Percentiles rank a stretch among this genome's conserved stretches.
These are phyloP conservation scores for Chelonus formosanus DNA, from an alignment of 2,888 invertebrate species.

Conservation along the genomic window DNA sequence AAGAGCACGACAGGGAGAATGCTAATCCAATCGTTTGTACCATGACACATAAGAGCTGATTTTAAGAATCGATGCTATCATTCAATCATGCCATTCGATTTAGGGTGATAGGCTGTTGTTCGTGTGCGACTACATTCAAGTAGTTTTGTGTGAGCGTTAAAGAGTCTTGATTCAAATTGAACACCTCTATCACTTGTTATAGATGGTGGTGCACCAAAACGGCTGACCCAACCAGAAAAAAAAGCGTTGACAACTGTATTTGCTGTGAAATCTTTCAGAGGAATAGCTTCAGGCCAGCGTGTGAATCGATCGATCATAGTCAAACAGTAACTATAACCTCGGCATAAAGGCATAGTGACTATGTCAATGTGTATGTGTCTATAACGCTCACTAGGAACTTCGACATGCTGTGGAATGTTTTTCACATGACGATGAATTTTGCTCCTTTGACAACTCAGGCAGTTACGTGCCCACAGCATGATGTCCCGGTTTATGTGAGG, in stretches of 20 bases:
- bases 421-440: constrained; percentile 17
- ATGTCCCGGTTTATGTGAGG: too few species aligned
- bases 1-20: constrained; percentile 45
- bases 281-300: constrained; percentile 16
- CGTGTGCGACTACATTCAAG: constrained; percentile 18
- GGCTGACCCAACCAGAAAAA: constrained; percentile 35
- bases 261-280: constrained; percentile 36
- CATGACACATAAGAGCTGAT: constrained; percentile 43
- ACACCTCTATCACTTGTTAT: constrained; percentile 45
- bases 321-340: constrained; percentile 14
- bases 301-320: constrained; percentile 30
- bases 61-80: constrained; percentile 43
- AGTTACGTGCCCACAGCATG: too few species aligned
- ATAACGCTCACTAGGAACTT: constrained; percentile 19
- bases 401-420: constrained; percentile 33
- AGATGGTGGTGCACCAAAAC: constrained; percentile 37
- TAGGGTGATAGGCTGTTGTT: constrained; percentile 36
- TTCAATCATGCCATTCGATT: constrained; percentile 39
- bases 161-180: constrained; percentile 42
- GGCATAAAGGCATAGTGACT: constrained; percentile 20
- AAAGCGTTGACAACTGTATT: constrained; percentile 37
- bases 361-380: constrained; percentile 25
- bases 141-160: constrained; percentile 31
- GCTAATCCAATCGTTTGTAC: constrained; percentile 39
- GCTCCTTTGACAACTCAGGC: background rate